These are phyloP conservation scores for Heteromormyrus szaboi DNA, from an alignment of 2,797 vertebrate species.

Conservation along the genomic window DNA sequence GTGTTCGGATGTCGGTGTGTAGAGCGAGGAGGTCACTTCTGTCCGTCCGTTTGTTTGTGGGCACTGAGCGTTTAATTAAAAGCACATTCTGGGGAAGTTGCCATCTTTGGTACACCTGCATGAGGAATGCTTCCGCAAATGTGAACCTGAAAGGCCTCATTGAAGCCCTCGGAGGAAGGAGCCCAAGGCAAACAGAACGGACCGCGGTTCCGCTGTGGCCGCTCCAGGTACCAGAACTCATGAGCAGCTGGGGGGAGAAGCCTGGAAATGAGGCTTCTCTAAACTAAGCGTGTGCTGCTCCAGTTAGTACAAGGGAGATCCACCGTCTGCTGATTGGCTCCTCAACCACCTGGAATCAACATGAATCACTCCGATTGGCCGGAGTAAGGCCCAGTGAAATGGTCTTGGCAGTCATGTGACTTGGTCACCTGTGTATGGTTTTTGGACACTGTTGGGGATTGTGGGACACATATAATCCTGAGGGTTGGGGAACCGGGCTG, in stretches of 20 bases:
- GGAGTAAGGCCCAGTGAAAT: neutral
- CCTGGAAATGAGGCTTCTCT: neutral
- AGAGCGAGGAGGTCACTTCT: neutral
- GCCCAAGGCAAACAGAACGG: conserved; percentile 56
- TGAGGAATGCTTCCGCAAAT: neutral
- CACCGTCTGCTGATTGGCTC: neutral
- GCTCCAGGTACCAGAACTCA: conserved; percentile 24
- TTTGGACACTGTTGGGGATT: neutral
- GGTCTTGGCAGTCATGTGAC: neutral
- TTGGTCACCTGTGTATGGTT: neutral
- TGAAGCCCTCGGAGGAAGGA: conserved; percentile 39
- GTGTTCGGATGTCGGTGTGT: neutral
- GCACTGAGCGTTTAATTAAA: neutral
- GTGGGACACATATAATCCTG: neutral
- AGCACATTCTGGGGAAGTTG: neutral
- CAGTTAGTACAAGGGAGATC: neutral
- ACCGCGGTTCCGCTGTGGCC: conserved; percentile 46
- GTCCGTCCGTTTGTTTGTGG: neutral
- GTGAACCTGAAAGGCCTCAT: neutral
- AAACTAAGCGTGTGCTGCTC: neutral
- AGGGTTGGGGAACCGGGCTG: neutral
- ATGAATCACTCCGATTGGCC: neutral
- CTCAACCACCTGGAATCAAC: neutral
- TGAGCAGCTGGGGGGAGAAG: neutral
- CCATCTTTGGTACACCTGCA: neutral